Evolutionary conservation across 2,113 vertebrate species (phyloP).

Genomic region (Willisornis vidua): DNA sequence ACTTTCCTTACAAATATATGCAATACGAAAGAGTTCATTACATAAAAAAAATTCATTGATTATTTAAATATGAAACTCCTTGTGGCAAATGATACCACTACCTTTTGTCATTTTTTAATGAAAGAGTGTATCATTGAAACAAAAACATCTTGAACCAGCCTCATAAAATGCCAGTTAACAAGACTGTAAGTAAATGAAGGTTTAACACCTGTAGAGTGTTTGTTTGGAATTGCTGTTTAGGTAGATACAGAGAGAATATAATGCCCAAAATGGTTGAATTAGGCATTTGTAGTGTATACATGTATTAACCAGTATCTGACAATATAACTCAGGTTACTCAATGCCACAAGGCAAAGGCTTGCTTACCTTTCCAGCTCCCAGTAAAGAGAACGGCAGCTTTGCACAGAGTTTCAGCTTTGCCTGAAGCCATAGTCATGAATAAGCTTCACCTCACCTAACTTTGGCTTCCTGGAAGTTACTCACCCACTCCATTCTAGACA

Average conservation of each 20-base stretch:
- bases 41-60: not conserved
- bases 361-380: not conserved
- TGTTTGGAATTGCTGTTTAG: not conserved
- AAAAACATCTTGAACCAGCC: not conserved
- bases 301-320: not conserved
- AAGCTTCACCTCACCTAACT: not conserved
- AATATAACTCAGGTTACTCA: not conserved
- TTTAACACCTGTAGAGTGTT: not conserved
- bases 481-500: not conserved
- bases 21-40: not conserved
- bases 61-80: not conserved
- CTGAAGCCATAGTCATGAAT: not conserved
- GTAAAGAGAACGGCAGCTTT: not conserved
- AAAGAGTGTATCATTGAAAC: not conserved
- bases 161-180: not conserved
- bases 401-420: not conserved
- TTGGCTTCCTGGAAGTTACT: not conserved
- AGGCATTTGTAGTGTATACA: not conserved
- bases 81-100: not conserved
- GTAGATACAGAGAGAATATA: not conserved
- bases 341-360: not conserved
- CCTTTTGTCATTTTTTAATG: not conserved
- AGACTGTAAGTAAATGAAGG: not conserved
- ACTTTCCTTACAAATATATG: not conserved
- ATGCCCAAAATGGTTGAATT: not conserved